Percentiles rank a stretch among this genome's conserved stretches.
Conservation (phyloP, 2,797 vertebrate species). For the Margarornis squamiger region DNA sequence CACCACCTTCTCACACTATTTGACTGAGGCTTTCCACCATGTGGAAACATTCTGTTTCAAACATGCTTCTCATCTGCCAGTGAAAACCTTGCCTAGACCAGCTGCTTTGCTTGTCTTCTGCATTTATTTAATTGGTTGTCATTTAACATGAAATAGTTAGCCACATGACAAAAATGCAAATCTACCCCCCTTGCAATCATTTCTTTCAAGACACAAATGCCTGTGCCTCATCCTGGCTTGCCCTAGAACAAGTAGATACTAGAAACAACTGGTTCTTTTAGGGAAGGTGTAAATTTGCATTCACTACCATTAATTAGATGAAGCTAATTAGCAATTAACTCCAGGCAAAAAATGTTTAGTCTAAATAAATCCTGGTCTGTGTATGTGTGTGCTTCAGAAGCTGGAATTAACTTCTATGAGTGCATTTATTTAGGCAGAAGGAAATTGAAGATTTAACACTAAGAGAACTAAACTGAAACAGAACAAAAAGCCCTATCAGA, state of each 20-base stretch:
- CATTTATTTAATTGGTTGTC: not conserved
- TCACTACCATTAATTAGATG: not conserved
- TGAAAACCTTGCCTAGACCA: not conserved
- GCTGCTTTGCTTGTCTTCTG: not conserved
- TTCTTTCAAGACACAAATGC: not conserved
- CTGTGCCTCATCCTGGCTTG: not conserved
- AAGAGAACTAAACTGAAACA: not conserved
- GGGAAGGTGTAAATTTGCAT: not conserved
- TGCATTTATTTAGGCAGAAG: not conserved
- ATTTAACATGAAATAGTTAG: not conserved
- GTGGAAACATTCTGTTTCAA: not conserved
- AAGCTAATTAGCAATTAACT: not conserved
- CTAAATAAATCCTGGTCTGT: not conserved
- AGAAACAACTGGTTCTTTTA: not conserved
- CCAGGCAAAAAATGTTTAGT: not conserved
- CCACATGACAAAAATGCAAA: not conserved
- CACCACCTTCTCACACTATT: not conserved
- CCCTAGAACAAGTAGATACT: not conserved
- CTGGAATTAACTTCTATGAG: not conserved
- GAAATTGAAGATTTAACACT: not conserved
- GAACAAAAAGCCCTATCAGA: not conserved
- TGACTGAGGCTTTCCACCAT: not conserved
- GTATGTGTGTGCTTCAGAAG: not conserved
- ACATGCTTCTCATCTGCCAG: not conserved
- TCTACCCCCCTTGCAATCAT: not conserved